A percentile compares a stretch with the other conserved stretches of the same genome.
Conservation (phyloP, 2,888 invertebrate genomes). For the Aphodius granarius region DNA sequence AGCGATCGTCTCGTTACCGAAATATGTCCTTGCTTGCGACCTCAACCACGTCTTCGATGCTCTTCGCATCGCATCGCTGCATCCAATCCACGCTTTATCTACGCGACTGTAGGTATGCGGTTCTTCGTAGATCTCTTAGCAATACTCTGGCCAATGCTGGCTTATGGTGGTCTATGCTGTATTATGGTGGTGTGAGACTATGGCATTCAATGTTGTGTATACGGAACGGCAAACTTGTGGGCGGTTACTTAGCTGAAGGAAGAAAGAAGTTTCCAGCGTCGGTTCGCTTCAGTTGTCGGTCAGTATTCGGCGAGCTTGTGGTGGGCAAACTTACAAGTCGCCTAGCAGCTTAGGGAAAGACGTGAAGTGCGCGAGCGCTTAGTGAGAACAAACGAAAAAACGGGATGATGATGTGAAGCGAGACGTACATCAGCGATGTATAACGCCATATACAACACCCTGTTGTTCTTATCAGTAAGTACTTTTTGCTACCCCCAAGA, state of each 20-base stretch:
- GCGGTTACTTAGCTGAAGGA: slow-evolving; percentile 1
- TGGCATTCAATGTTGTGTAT: neutral
- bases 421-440: slow-evolving; percentile 6
- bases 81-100: neutral
- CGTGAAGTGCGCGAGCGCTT: neutral
- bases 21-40: neutral
- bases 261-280: neutral
- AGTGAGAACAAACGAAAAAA: neutral
- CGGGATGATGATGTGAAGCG: slow-evolving; percentile 7
- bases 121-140: neutral
- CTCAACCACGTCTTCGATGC: neutral
- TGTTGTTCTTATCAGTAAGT: slow-evolving; percentile 8
- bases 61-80: neutral
- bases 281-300: neutral
- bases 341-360: slow-evolving; percentile 1
- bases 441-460: slow-evolving; percentile 13
- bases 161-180: neutral
- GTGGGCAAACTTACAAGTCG: neutral
- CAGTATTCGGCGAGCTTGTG: neutral
- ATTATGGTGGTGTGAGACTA: neutral
- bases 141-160: neutral
- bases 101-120: neutral
- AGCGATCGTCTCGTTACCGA: neutral
- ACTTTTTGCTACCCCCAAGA: too few species aligned
- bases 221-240: slow-evolving; percentile 3